These are phyloP conservation scores for Thryonomys swinderianus DNA, from an alignment of 2,113 vertebrate genomes.

Conservation along the genomic window DNA sequence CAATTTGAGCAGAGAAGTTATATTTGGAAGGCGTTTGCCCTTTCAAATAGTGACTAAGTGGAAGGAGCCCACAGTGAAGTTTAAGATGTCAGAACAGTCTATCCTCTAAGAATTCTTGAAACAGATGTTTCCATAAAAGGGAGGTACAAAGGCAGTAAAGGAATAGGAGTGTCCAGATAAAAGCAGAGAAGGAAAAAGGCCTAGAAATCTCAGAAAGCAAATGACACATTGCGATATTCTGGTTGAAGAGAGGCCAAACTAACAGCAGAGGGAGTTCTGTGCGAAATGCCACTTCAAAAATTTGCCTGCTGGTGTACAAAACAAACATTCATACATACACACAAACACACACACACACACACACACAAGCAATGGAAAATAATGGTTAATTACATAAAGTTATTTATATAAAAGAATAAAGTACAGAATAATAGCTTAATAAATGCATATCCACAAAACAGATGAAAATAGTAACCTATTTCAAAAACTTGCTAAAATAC, in stretches of 20 bases:
- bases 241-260: neutral
- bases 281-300: slow-evolving; percentile 22
- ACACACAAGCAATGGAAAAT: neutral
- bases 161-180: slow-evolving; percentile 1
- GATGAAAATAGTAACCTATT: slow-evolving; percentile 43
- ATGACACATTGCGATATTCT: neutral
- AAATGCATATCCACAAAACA: slow-evolving; percentile 10
- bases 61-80: neutral
- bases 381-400: neutral
- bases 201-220: slow-evolving; percentile 47
- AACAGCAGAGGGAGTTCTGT: neutral
- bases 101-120: neutral
- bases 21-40: neutral
- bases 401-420: neutral
- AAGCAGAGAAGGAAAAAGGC: neutral
- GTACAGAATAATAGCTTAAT: neutral
- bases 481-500: slow-evolving; percentile 20
- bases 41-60: neutral
- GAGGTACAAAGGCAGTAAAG: neutral
- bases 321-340: neutral
- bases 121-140: neutral
- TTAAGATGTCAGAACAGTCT: neutral
- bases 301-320: neutral
- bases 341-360: neutral
- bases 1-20: neutral